Percentiles rank a stretch among this genome's conserved stretches.
phyloP scores from a whole-genome alignment of 2,797 vertebrate species.

The Bryconaethiops microstoma region DNA sequence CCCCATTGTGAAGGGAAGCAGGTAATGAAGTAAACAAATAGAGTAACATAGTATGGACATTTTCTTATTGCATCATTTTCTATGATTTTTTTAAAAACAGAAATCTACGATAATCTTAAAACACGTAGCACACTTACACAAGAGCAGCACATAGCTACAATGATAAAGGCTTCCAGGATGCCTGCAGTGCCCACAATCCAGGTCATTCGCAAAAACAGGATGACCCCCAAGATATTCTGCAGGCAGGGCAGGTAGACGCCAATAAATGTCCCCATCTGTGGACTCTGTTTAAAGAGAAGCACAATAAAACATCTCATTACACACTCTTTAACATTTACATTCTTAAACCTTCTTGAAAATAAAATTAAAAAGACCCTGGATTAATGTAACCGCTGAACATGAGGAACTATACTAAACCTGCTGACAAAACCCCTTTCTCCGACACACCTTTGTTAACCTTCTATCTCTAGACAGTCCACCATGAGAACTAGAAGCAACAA shows the following conservation, averaged over 20 bases:
- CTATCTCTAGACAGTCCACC: neutral
- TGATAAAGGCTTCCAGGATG: slow-evolving; percentile 89
- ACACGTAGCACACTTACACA: slow-evolving; percentile 80
- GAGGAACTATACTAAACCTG: neutral
- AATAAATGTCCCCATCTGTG: slow-evolving; percentile 95
- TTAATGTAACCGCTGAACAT: neutral
- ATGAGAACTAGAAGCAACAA: no score
- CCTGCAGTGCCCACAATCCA: slow-evolving; percentile 96
- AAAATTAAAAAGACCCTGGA: no score
- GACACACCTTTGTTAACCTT: neutral
- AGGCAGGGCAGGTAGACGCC: slow-evolving; percentile 95
- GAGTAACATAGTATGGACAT: no score
- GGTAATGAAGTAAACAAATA: no score
- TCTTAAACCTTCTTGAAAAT: no score
- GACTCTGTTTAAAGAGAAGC: slow-evolving; percentile 72
- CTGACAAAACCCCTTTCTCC: neutral
- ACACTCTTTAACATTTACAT: no score
- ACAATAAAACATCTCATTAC: no score
- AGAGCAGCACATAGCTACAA: slow-evolving; percentile 91
- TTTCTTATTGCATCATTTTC: no score
- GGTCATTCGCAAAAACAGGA: slow-evolving; percentile 93
- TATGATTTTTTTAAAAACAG: no score
- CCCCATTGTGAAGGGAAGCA: no score
- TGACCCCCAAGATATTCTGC: slow-evolving; percentile 96
- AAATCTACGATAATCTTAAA: no score